Evolutionary conservation across 2,888 invertebrate species (phyloP).

Genomic region (Xanthorhoe designata): DNA sequence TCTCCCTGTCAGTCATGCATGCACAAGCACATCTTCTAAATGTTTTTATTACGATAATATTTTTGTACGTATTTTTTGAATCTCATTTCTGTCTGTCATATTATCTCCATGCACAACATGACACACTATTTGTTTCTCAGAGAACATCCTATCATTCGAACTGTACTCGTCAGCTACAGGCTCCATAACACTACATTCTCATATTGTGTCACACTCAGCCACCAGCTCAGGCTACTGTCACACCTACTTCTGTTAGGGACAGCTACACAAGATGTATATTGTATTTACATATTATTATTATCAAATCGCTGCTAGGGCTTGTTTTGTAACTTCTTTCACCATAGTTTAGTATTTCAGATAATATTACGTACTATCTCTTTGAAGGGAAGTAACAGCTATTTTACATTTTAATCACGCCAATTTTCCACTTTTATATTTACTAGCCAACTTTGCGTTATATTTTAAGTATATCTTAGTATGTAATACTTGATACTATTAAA

Average conservation of each 20-base stretch:
- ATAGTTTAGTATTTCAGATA: conserved; percentile 74
- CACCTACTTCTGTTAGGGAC: conserved; percentile 49
- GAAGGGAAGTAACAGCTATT: conserved; percentile 65
- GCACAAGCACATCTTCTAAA: conserved; percentile 62
- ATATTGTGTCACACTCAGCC: conserved; percentile 42
- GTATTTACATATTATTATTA: conserved; percentile 52
- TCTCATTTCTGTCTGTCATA: conserved; percentile 73
- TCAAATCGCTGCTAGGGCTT: conserved; percentile 70
- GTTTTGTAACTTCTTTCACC: conserved; percentile 68
- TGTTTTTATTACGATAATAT: conserved; percentile 55
- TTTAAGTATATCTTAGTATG: conserved; percentile 61
- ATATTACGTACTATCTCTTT: conserved; percentile 59
- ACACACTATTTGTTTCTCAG: conserved; percentile 67
- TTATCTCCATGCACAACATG: conserved; percentile 76
- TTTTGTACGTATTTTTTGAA: conserved; percentile 63
- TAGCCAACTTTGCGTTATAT: conserved; percentile 69
- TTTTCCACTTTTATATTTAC: conserved; percentile 67
- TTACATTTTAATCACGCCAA: conserved; percentile 72
- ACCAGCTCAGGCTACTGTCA: conserved; percentile 45
- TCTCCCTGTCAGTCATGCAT: conserved; percentile 78
- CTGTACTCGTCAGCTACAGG: conserved; percentile 57
- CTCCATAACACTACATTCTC: conserved; percentile 64
- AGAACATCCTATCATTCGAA: conserved; percentile 66
- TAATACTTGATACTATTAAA: conserved; percentile 54
- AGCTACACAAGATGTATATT: conserved; percentile 58